A percentile compares a stretch with the other conserved stretches of the same genome.
Conservation (phyloP, 1,140 invertebrate genomes). For the Daktulosphaira vitifoliae region DNA sequence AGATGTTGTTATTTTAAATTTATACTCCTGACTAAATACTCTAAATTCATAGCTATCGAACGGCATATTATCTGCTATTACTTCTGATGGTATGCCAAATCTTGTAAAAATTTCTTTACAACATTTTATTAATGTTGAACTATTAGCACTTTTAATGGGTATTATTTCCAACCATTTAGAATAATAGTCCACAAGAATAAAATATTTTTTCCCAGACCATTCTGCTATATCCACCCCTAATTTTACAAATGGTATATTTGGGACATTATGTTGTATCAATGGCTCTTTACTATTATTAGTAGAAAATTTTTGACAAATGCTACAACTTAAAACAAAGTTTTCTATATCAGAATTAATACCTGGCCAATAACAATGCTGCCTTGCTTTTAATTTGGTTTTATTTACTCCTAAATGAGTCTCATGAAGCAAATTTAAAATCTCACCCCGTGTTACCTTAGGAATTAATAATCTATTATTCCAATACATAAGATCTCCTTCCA, state of each 20-base stretch:
- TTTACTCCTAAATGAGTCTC: constrained; percentile 39
- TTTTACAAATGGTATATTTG: constrained; percentile 33
- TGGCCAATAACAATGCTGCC: background rate
- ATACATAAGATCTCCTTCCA: constrained; percentile 40
- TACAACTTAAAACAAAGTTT: background rate
- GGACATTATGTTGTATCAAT: background rate
- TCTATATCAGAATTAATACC: constrained; percentile 20
- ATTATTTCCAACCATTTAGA: constrained; percentile 35
- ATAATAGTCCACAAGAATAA: constrained; percentile 36
- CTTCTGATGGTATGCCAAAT: constrained; percentile 29
- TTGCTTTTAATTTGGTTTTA: constrained; percentile 7
- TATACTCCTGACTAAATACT: constrained; percentile 43
- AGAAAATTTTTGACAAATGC: background rate
- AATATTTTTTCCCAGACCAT: constrained; percentile 14
- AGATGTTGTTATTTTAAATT: constrained; percentile 42
- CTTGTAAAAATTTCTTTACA: constrained; percentile 39
- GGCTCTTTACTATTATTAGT: constrained; percentile 9
- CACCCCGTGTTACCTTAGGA: constrained; percentile 38
- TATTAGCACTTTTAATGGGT: background rate
- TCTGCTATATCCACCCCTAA: constrained; percentile 36
- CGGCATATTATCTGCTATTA: constrained; percentile 43
- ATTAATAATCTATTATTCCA: constrained; percentile 40
- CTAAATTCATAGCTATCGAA: constrained; percentile 37
- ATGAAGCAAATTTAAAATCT: constrained; percentile 42
- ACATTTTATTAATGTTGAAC: too few relatives aligned